Percentiles rank a stretch among this genome's conserved stretches.
Evolutionary conservation across 2,797 vertebrate species (phyloP).

Genomic region (Ctenopoma multispine): DNA sequence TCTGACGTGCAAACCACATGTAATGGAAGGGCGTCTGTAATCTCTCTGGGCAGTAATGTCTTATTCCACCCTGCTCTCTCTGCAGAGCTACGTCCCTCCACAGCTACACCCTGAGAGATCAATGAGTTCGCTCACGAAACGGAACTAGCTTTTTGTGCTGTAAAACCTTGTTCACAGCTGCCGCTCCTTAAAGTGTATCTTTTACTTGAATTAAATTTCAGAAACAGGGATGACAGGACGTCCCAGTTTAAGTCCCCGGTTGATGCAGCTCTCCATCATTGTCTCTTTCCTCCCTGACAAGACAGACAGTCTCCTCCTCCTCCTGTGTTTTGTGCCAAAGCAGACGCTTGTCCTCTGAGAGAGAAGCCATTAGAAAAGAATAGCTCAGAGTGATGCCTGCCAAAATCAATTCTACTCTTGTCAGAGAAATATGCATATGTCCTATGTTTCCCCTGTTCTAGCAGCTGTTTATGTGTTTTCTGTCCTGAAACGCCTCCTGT

Average conservation of each 20-base stretch:
- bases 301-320: constrained; percentile 54
- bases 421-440: constrained; percentile 46
- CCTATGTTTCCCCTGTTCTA: constrained; percentile 50
- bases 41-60: constrained; percentile 46
- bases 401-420: constrained; percentile 56
- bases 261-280: constrained; percentile 40
- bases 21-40: constrained; percentile 46
- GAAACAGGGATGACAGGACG: constrained; percentile 24
- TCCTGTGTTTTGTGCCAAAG: constrained; percentile 44
- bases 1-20: constrained; percentile 66
- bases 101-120: constrained; percentile 40
- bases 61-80: constrained; percentile 34
- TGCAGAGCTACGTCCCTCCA: constrained; percentile 35
- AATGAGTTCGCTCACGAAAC: neutral
- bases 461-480: constrained; percentile 25
- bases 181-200: constrained; percentile 14
- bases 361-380: constrained; percentile 53
- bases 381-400: constrained; percentile 54
- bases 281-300: constrained; percentile 50
- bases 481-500: constrained; percentile 19
- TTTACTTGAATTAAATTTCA: constrained; percentile 35
- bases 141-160: neutral
- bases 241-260: constrained; percentile 41
- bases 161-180: constrained; percentile 9
- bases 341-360: constrained; percentile 56